These are phyloP conservation scores for Pristis pectinata DNA, from an alignment of 2,797 vertebrate species.

Conservation along the genomic window DNA sequence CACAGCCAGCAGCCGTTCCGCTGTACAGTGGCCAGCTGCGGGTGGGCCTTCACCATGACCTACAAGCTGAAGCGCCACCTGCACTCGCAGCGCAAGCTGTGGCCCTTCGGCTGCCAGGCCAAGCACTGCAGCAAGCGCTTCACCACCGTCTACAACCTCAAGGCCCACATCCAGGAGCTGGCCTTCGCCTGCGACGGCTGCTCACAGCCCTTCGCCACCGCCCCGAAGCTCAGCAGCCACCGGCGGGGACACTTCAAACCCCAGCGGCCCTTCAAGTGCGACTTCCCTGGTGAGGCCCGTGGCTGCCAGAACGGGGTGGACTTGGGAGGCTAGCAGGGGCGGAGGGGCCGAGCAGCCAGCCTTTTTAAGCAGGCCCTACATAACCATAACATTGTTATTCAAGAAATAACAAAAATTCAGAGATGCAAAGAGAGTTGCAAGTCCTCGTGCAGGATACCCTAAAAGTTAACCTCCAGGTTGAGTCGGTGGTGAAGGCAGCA, in stretches of 20 bases:
- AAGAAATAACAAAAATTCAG: too few species aligned
- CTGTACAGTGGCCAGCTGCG: slow-evolving; percentile 79
- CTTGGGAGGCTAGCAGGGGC: neutral
- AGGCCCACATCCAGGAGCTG: slow-evolving; percentile 83
- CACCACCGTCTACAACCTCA: slow-evolving; percentile 93
- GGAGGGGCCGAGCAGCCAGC: neutral
- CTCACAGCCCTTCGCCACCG: slow-evolving; percentile 80
- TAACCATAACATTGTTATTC: too few species aligned
- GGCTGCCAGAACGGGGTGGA: too few species aligned
- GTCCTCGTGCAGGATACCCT: too few species aligned
- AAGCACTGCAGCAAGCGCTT: slow-evolving; percentile 84
- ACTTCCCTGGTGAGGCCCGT: slow-evolving; percentile 75
- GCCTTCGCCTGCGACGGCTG: slow-evolving; percentile 84
- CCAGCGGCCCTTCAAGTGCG: slow-evolving; percentile 88
- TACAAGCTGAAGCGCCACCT: slow-evolving; percentile 91
- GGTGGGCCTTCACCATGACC: slow-evolving; percentile 90
- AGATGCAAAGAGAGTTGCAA: too few species aligned
- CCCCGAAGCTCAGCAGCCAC: slow-evolving; percentile 76
- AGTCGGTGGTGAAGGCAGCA: too few species aligned
- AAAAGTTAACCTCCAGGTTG: too few species aligned
- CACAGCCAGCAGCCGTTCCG: slow-evolving; percentile 73
- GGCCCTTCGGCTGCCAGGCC: slow-evolving; percentile 77
- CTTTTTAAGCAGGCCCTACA: too few species aligned
- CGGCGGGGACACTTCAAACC: slow-evolving; percentile 88
- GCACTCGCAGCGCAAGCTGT: slow-evolving; percentile 85